Evolutionary conservation across 2,797 vertebrate genomes (phyloP), one percentile per base, ranked within the genome.

Genomic region (Sparus aurata): DNA sequence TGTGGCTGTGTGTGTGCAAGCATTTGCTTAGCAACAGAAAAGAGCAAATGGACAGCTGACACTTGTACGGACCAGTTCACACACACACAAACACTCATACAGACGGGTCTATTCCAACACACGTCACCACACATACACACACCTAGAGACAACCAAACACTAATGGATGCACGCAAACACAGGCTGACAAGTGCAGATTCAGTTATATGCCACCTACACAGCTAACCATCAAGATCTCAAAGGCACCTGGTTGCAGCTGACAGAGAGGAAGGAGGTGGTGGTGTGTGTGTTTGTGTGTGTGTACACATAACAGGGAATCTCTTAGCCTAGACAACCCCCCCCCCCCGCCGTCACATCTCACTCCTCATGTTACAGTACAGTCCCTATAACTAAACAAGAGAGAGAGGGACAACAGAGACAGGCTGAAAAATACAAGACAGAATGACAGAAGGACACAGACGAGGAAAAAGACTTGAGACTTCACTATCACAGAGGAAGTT

Each of bases 221-320:
- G 88, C 68, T 58, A 79, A 87, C 83, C 82, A 89, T 85, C 87
- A 80, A 70, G 76, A 87, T 89, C 84, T 93, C 80, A 87, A 84
- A 87, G 83, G 83, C 90, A 93, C 88, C 90, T 92, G 90, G 90
- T 69, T 89, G 79, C 79, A 92, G 82, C 77, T 89, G 85, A 90
- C 63, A 54, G 73, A 73, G 58, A 49, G 30, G 58, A 47, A 46
- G 74, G 55, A 25, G 41, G 38, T 52, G 58, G 70, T 77, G 76
- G 75, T 80, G 79, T 59, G 65, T 73, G 53, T 59, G 77, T 74
- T 64, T 65, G 65, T 54, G 50, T 72, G 79, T 74, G 60, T 69
- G 65, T 73, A 49, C 25, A 18, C 23, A 83, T 67, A 87, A 85
- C 73, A 73, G 78, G 69, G 79, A 85, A 80, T 82, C 80, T 87